Evolutionary conservation across 2,888 invertebrate genomes (phyloP).

Genomic region (Chalcosyrphus nemorum): DNA sequence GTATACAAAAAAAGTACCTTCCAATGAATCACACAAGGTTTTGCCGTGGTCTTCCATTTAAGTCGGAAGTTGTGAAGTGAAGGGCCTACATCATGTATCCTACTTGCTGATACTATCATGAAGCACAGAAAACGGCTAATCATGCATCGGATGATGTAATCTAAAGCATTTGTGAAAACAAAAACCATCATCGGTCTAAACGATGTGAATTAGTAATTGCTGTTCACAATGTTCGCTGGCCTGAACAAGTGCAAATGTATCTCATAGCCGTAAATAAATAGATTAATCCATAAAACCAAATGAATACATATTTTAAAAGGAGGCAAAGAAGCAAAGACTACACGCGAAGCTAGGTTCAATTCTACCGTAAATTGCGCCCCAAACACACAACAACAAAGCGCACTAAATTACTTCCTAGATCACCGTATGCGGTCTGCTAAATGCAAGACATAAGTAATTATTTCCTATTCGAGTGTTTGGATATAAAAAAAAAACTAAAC

Average conservation of each 20-base stretch:
- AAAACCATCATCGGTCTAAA: constrained; percentile 12
- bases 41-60: too few species aligned
- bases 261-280: constrained; percentile 28
- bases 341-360: constrained; percentile 37
- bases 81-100: too few species aligned
- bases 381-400: constrained; percentile 69
- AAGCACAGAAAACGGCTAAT: too few species aligned
- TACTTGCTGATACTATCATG: too few species aligned
- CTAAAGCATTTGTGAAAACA: too few species aligned
- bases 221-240: constrained; percentile 26
- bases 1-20: too few species aligned
- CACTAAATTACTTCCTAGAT: constrained; percentile 73
- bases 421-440: constrained; percentile 72
- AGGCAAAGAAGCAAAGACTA: background rate
- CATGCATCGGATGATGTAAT: too few species aligned
- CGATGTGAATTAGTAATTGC: constrained; percentile 20
- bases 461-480: constrained; percentile 67
- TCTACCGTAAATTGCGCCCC: constrained; percentile 68
- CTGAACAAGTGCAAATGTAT: constrained; percentile 32
- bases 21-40: too few species aligned
- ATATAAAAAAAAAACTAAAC: constrained; percentile 43
- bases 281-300: constrained; percentile 38
- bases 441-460: constrained; percentile 72
- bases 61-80: too few species aligned
- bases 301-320: constrained; percentile 27